Base-by-base conservation (phyloP, 2,113 vertebrate species). In the Mola mola region DNA sequence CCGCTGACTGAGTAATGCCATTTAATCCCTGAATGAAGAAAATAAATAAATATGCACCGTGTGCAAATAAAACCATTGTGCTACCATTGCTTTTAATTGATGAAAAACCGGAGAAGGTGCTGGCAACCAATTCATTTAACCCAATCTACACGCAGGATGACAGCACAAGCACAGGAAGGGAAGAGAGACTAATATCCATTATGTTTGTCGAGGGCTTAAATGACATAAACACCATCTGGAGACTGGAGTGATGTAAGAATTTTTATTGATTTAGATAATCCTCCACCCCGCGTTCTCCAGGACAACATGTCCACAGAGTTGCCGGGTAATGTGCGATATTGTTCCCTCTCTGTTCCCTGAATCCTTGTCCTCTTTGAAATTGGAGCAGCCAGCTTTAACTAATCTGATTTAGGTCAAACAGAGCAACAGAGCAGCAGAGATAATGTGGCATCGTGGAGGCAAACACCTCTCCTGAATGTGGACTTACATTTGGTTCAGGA, bases 141-240 rank as follows among this genome's bases (percentile, higher is more conserved):
- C 75, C 62, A 43, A 43, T 42, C 61, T 47, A 17, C 11, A 62
- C 71, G 72, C 74, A 72, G 56, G 67, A 74, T 56, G 56, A 77
- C 56, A 64, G 62, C 50, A 49, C 47, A 46, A 36, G 17, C 41
- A 7, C 21, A n/a, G 44, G 41, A 37, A 50, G 29, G 8, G 16
- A 36, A 56, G 61, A 38, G 51, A 73, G 81, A 78, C 66, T 66
- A 75, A 82, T 66, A 81, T 65, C 52, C 53, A 65, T 72, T 74
- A 38, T 38, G 46, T 80, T 79, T 79, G 64, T 84, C 75, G 61
- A 64, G 38, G 47, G 78, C 66, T 86, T 88, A 81, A 88, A 90
- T 85, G 78, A 75, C 75, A 81, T 73, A 80, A 88, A 89, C 83
- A 78, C 79, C 86, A 90, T 90, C 81, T 87, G 87, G 49, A 66